Conservation (phyloP, 92 coral and sea anemone species). For the Siderastrea siderea region DNA sequence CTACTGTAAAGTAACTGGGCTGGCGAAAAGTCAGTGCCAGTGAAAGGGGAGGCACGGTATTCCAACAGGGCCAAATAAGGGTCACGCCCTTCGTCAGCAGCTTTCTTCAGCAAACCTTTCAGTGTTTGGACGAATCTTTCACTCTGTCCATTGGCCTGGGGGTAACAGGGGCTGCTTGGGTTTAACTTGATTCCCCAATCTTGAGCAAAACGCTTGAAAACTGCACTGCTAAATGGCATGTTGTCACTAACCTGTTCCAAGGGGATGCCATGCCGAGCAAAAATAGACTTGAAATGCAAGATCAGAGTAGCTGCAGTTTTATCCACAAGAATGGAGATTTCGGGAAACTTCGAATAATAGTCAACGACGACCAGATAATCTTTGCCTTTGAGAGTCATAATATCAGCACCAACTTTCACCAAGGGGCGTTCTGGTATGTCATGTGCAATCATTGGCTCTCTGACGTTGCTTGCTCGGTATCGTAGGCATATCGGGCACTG, state of each 20-base stretch:
- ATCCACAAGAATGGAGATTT: neutral
- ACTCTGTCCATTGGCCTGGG: constrained; percentile 11
- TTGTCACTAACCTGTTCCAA: constrained; percentile 14
- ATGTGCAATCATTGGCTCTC: constrained; percentile 13
- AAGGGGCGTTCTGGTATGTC: neutral
- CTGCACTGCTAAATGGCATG: neutral
- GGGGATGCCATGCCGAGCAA: constrained; percentile 22
- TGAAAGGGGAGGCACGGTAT: constrained; percentile 7
- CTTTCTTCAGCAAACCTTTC: constrained; percentile 15
- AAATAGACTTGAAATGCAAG: constrained; percentile 14
- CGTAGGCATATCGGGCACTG: neutral
- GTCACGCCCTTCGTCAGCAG: constrained; percentile 15
- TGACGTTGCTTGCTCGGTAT: neutral
- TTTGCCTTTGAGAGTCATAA: neutral
- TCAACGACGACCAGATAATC: neutral
- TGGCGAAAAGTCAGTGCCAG: neutral
- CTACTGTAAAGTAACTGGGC: constrained; percentile 1
- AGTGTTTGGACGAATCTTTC: constrained; percentile 7
- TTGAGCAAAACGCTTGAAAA: constrained; percentile 13
- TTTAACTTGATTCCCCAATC: constrained; percentile 9
- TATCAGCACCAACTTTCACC: neutral
- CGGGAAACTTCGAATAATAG: constrained; percentile 9
- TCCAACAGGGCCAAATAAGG: constrained; percentile 1
- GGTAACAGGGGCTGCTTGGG: constrained; percentile 11
- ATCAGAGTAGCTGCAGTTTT: constrained; percentile 7